A percentile compares a stretch with the other conserved stretches of the same genome.
phyloP scores from a whole-genome alignment of 2,113 vertebrate genomes.

The Coregonus clupeaformis region DNA sequence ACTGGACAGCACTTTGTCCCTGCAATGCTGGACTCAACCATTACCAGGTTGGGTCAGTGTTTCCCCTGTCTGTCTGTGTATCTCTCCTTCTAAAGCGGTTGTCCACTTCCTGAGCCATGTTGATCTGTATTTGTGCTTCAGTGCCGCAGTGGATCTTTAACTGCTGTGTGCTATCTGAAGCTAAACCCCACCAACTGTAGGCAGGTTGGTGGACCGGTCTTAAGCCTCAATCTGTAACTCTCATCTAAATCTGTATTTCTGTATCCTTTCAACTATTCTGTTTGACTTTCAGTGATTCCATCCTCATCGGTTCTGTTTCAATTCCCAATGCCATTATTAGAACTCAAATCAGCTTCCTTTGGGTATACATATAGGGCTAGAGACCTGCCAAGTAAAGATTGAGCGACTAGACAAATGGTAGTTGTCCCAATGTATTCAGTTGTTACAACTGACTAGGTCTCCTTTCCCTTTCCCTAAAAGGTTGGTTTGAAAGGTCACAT shows the following conservation, averaged over 20 bases:
- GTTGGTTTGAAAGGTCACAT: too few relatives aligned
- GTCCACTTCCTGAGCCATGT: not conserved
- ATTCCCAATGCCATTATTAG: not conserved
- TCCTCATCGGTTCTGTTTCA: not conserved
- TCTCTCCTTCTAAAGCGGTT: not conserved
- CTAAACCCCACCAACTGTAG: not conserved
- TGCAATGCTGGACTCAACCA: not conserved
- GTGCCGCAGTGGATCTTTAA: not conserved
- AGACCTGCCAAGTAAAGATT: too few relatives aligned
- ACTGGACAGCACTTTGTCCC: constrained; percentile 9
- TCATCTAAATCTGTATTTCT: not conserved
- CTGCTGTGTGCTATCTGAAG: not conserved
- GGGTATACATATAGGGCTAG: too few relatives aligned
- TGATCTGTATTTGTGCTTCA: not conserved
- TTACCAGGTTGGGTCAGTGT: not conserved
- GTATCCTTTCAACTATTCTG: not conserved
- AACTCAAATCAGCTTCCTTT: not conserved
- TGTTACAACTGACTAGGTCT: too few relatives aligned
- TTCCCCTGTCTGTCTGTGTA: too few relatives aligned
- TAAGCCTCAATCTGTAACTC: not conserved
- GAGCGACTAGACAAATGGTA: too few relatives aligned
- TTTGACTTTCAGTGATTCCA: not conserved
- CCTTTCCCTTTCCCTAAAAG: too few relatives aligned
- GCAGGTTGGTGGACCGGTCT: not conserved
- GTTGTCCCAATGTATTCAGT: too few relatives aligned